Evolutionary conservation across 2,113 vertebrate species (phyloP).

Genomic region (Cyprinodon variegatus): DNA sequence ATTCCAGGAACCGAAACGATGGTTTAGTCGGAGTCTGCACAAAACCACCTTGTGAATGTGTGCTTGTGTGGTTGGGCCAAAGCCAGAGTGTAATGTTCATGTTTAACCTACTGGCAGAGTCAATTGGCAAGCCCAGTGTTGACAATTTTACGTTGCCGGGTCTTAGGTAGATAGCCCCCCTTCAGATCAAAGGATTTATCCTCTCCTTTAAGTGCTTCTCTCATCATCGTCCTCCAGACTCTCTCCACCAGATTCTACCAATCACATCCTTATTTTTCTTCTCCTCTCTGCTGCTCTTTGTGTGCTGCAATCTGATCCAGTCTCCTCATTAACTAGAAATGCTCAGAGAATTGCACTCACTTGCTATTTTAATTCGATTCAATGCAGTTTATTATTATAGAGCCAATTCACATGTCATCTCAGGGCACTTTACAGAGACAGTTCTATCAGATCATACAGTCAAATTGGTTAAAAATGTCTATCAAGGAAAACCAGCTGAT

Average conservation of each 20-base stretch:
- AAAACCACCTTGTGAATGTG: neutral
- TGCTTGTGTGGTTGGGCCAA: slow-evolving; percentile 7
- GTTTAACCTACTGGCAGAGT: neutral
- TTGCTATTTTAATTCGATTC: neutral
- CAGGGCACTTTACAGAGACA: no score
- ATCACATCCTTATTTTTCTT: slow-evolving; percentile 21
- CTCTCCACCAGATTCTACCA: slow-evolving; percentile 8
- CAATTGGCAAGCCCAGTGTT: neutral
- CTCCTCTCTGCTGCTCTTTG: slow-evolving; percentile 7
- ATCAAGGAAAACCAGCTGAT: no score
- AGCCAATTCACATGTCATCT: neutral
- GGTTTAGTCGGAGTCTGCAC: neutral
- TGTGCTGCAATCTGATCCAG: slow-evolving; percentile 7
- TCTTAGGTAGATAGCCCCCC: slow-evolving; percentile 35
- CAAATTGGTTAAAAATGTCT: no score
- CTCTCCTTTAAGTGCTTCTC: slow-evolving; percentile 13
- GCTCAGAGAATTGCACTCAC: neutral
- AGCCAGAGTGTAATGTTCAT: slow-evolving; percentile 8
- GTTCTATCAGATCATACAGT: no score
- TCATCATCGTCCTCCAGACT: slow-evolving; percentile 25
- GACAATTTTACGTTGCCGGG: slow-evolving; percentile 12
- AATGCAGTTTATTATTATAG: neutral
- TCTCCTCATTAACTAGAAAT: slow-evolving; percentile 6
- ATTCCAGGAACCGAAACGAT: neutral
- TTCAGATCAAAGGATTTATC: slow-evolving; percentile 51